These are phyloP conservation scores for Eupsilia transversa DNA, from an alignment of 2,888 invertebrate genomes.

Conservation along the genomic window DNA sequence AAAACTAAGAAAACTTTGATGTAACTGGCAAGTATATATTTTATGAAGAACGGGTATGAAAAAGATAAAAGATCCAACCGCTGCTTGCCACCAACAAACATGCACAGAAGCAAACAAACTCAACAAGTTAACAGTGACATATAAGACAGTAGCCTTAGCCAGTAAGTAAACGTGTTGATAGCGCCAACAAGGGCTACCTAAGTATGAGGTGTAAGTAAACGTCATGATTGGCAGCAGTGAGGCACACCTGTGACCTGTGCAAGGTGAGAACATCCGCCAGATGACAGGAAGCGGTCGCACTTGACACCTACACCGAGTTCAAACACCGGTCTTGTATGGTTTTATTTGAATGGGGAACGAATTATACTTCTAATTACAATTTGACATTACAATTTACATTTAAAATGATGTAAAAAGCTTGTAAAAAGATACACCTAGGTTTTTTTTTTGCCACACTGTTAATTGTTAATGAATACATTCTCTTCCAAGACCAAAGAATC, in stretches of 20 bases:
- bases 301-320: constrained; percentile 29
- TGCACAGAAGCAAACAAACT: not conserved
- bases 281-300: constrained; percentile 70
- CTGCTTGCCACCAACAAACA: not conserved
- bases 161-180: not conserved
- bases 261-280: constrained; percentile 73
- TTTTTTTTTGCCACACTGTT: too few species aligned
- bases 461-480: too few species aligned
- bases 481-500: not conserved
- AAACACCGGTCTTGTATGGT: constrained; percentile 25
- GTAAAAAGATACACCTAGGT: too few species aligned
- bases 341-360: constrained; percentile 20
- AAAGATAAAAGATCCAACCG: not conserved
- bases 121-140: not conserved
- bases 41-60: not conserved
- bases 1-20: not conserved
- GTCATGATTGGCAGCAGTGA: constrained; percentile 16
- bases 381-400: not conserved
- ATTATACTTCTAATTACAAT: not conserved
- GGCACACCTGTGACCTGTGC: constrained; percentile 45
- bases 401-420: too few species aligned
- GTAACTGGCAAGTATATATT: too few species aligned
- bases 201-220: not conserved
- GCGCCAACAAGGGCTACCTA: not conserved
- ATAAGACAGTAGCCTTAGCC: too few species aligned